These are phyloP conservation scores for Agrochola litura DNA, from an alignment of 2,888 invertebrate genomes.

Conservation along the genomic window DNA sequence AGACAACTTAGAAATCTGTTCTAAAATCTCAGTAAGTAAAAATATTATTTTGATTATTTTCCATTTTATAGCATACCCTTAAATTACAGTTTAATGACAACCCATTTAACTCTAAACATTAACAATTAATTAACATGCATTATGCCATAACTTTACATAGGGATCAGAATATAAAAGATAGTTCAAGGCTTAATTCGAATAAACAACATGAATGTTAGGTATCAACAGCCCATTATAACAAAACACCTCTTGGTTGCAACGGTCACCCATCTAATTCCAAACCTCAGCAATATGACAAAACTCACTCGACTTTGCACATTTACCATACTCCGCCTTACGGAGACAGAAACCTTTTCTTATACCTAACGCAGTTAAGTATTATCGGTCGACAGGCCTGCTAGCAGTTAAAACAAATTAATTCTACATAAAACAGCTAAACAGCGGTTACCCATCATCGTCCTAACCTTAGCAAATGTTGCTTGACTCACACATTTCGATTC, in stretches of 20 bases:
- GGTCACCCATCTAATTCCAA: background rate
- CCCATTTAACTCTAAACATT: background rate
- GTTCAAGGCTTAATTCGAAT: background rate
- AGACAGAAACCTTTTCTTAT: slow-evolving; percentile 77
- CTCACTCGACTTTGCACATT: background rate
- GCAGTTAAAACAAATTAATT: slow-evolving; percentile 85
- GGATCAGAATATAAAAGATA: background rate
- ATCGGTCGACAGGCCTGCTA: slow-evolving; percentile 83
- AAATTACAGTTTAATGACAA: background rate
- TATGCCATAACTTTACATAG: background rate
- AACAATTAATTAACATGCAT: background rate
- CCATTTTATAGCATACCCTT: no score
- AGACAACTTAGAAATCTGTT: background rate
- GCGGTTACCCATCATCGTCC: background rate
- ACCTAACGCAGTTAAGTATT: slow-evolving; percentile 83
- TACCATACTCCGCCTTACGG: background rate
- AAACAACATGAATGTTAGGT: background rate
- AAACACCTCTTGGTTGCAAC: background rate
- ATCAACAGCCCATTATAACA: background rate
- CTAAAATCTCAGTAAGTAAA: background rate
- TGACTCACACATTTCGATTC: background rate
- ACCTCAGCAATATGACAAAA: background rate
- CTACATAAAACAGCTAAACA: no score
- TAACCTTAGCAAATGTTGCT: background rate
- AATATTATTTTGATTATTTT: no score